Conservation (phyloP, 2,888 invertebrate species). For the Parasteatoda lunata region DNA sequence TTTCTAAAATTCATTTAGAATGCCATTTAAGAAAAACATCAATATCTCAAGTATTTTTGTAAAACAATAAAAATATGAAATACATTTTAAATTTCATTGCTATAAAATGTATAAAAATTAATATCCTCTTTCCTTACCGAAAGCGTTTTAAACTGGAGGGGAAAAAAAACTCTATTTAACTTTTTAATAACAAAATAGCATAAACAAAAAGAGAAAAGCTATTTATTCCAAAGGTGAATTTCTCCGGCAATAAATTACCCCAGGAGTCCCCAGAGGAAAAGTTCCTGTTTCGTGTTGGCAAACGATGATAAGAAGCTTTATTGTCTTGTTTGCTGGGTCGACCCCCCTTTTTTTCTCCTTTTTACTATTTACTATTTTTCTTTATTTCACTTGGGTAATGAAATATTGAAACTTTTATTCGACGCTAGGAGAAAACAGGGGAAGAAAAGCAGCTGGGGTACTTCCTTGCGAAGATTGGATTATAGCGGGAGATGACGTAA, state of each 20-base stretch:
- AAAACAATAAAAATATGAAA: too few species aligned
- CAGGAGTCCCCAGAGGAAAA: conserved; percentile 24
- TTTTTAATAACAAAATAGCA: too few species aligned
- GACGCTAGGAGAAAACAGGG: conserved; percentile 12
- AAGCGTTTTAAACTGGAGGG: too few species aligned
- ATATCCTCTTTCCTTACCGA: too few species aligned
- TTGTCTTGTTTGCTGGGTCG: conserved; percentile 38
- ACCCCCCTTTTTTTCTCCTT: neutral
- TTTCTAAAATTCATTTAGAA: too few species aligned
- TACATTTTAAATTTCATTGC: too few species aligned
- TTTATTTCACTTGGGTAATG: conserved; percentile 64
- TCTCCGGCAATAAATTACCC: conserved; percentile 49
- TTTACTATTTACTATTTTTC: conserved; percentile 9
- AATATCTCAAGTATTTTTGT: too few species aligned
- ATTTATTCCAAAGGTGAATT: conserved; percentile 31
- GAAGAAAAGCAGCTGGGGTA: conserved; percentile 47
- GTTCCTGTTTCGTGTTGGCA: conserved; percentile 36
- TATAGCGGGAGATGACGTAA: conserved; percentile 68
- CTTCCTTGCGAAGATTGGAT: conserved; percentile 66
- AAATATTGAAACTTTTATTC: conserved; percentile 67
- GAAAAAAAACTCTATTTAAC: too few species aligned
- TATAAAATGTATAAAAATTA: too few species aligned
- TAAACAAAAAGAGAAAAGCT: conserved; percentile 11
- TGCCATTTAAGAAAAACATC: too few species aligned
- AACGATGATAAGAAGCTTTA: conserved; percentile 36